Percentiles rank a stretch among this genome's conserved stretches.
These are phyloP conservation scores for Ochropacha duplaris DNA, from an alignment of 2,888 invertebrate genomes.

Conservation along the genomic window DNA sequence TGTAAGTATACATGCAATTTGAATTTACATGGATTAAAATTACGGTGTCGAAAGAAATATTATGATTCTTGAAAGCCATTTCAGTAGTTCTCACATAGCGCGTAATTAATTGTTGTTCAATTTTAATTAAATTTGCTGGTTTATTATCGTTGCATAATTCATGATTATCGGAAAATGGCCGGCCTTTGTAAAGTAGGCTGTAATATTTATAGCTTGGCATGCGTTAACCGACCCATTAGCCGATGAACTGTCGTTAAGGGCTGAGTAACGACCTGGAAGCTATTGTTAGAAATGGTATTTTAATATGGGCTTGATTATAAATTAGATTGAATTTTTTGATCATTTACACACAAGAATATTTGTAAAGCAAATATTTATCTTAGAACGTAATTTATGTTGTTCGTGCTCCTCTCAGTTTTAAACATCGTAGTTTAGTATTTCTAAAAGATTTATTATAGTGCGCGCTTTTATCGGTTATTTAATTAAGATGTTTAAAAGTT, in stretches of 20 bases:
- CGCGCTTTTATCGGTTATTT: neutral
- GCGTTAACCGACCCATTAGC: slow-evolving; percentile 66
- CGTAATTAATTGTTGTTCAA: slow-evolving; percentile 12
- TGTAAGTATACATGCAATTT: neutral
- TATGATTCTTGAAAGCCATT: neutral
- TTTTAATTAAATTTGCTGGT: slow-evolving; percentile 15
- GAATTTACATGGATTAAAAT: neutral
- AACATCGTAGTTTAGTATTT: neutral
- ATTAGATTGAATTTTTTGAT: slow-evolving; percentile 4
- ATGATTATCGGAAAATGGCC: slow-evolving; percentile 36
- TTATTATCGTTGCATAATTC: slow-evolving; percentile 12
- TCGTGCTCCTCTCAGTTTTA: neutral
- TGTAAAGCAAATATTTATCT: neutral
- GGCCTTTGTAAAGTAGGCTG: slow-evolving; percentile 48
- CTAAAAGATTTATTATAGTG: neutral
- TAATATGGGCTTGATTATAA: slow-evolving; percentile 9
- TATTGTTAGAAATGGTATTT: slow-evolving; percentile 53
- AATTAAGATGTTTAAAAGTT: neutral
- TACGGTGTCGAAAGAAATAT: neutral
- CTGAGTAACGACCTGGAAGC: slow-evolving; percentile 59
- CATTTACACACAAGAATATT: slow-evolving; percentile 8
- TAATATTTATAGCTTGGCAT: slow-evolving; percentile 65
- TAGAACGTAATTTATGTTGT: neutral
- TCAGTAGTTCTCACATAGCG: neutral
- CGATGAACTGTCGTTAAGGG: slow-evolving; percentile 60